Evolutionary conservation across 2,888 invertebrate species (phyloP).

Genomic region (Camptogramma bilineatum): DNA sequence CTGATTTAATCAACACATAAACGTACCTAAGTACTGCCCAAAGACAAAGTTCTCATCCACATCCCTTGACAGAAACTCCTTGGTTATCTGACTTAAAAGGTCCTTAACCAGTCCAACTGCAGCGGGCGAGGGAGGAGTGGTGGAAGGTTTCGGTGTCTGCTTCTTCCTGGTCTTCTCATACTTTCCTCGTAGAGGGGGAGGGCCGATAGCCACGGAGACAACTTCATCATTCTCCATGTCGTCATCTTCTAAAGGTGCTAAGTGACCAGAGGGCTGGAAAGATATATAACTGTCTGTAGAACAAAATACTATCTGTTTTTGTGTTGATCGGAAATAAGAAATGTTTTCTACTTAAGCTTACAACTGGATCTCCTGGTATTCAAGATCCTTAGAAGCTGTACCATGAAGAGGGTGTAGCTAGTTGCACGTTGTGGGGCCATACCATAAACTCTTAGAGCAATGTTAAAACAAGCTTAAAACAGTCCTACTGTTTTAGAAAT

Average conservation of each 20-base stretch:
- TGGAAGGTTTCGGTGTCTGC: constrained; percentile 28
- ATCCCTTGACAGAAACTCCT: constrained; percentile 67
- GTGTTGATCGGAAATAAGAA: not conserved
- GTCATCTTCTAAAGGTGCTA: constrained; percentile 72
- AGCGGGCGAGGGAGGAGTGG: constrained; percentile 36
- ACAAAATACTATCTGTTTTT: not conserved
- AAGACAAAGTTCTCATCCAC: constrained; percentile 78
- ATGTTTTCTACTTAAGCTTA: not conserved
- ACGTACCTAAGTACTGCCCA: constrained; percentile 69
- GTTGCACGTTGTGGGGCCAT: too few species aligned
- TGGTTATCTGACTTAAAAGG: constrained; percentile 64
- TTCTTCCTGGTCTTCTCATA: constrained; percentile 65
- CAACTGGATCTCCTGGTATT: not conserved
- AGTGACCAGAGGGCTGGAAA: constrained; percentile 72
- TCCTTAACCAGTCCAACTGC: constrained; percentile 65
- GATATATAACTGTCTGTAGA: not conserved
- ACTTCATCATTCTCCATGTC: constrained; percentile 79
- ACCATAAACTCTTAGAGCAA: too few species aligned
- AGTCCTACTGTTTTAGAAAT: too few species aligned
- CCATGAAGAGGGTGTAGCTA: too few species aligned
- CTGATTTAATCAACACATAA: not conserved
- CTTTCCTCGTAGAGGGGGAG: constrained; percentile 69
- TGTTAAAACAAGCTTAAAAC: too few species aligned
- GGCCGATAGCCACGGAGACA: constrained; percentile 76
- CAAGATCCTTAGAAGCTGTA: too few species aligned